Conservation (phyloP, 2,888 invertebrate genomes). For the Lypha dubia region DNA sequence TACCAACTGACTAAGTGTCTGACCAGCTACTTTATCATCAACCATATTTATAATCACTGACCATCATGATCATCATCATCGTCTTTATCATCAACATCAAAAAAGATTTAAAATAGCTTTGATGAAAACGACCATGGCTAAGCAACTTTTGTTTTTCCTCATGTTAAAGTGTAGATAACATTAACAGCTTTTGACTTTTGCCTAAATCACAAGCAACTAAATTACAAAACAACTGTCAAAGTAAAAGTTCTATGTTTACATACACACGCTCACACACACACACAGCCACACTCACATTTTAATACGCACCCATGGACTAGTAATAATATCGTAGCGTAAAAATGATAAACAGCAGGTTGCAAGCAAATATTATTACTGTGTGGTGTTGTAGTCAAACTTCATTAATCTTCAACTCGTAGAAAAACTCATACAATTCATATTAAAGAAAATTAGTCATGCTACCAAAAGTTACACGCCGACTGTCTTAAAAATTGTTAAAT, state of each 20-base stretch:
- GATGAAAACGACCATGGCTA: constrained; percentile 3
- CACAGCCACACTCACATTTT: no score
- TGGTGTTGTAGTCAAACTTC: constrained; percentile 67
- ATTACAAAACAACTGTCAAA: constrained; percentile 40
- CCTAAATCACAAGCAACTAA: constrained; percentile 43
- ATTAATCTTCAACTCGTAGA: constrained; percentile 66
- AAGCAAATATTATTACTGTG: constrained; percentile 52
- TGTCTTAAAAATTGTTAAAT: constrained; percentile 24
- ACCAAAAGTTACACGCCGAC: constrained; percentile 48
- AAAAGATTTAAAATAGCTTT: constrained; percentile 20
- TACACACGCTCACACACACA: no score
- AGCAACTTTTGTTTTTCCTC: background rate
- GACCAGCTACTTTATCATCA: constrained; percentile 58
- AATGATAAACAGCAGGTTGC: constrained; percentile 70
- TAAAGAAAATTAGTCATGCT: constrained; percentile 65
- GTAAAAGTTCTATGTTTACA: background rate
- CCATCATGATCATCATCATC: constrained; percentile 44
- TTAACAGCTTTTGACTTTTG: constrained; percentile 64
- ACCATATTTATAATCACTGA: constrained; percentile 65
- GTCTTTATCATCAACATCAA: constrained; percentile 54
- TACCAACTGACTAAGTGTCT: constrained; percentile 40
- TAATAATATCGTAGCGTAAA: constrained; percentile 62
- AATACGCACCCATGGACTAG: constrained; percentile 17
- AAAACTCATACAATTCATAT: constrained; percentile 38
- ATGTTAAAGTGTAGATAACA: constrained; percentile 51